phyloP scores from a whole-genome alignment of 2,113 vertebrate species.

The Crotalus viridis region DNA sequence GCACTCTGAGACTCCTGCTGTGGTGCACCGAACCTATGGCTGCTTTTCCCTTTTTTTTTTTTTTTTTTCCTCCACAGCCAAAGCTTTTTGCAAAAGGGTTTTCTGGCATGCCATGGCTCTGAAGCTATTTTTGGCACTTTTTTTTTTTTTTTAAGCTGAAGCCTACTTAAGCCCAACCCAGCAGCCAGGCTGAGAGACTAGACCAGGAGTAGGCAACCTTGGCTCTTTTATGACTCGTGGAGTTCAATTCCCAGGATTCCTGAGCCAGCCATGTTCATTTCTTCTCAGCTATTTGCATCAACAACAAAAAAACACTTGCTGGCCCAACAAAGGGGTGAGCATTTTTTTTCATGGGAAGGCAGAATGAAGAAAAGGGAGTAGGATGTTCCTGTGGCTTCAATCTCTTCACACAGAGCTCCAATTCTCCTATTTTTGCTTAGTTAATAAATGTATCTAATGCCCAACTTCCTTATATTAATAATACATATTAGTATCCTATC shows the following conservation, averaged over 20 bases:
- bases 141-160: not conserved
- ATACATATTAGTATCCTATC: not conserved
- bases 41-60: not conserved
- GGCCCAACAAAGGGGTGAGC: not conserved
- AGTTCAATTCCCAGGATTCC: too few species aligned
- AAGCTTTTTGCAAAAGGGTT: not conserved
- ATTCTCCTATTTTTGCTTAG: not conserved
- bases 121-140: not conserved
- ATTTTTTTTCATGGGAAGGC: not conserved
- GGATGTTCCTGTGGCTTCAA: not conserved
- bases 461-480: not conserved
- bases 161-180: too few species aligned
- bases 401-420: not conserved
- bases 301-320: not conserved
- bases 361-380: not conserved
- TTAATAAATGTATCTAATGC: not conserved
- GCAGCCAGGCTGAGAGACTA: too few species aligned
- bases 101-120: not conserved
- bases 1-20: not conserved
- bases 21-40: not conserved
- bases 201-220: too few species aligned
- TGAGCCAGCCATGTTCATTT: not conserved
- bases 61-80: rapidly evolving
- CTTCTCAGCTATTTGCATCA: not conserved
- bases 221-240: too few species aligned